A percentile compares a stretch with the other conserved stretches of the same genome.
Conservation (phyloP, 2,113 vertebrate species). For the Arizona elegans region DNA sequence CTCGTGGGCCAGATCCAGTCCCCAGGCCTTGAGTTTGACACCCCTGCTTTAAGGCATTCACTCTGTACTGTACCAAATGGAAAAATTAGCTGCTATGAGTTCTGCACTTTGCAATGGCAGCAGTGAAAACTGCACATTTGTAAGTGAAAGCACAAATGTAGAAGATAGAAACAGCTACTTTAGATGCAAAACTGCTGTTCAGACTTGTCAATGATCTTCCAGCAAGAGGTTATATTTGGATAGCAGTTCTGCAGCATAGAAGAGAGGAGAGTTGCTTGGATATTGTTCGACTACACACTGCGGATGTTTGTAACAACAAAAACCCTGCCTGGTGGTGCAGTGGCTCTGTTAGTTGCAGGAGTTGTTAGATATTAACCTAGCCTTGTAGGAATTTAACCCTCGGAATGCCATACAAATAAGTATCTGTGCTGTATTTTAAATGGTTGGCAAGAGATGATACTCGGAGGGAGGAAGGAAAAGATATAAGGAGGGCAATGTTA, state of each 20-base stretch:
- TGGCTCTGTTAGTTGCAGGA: constrained; percentile 10
- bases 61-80: neutral
- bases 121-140: constrained; percentile 14
- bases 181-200: constrained; percentile 20
- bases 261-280: constrained; percentile 8
- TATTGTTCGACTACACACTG: constrained; percentile 21
- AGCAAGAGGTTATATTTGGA: constrained; percentile 24
- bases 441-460: neutral
- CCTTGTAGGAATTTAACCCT: constrained; percentile 14
- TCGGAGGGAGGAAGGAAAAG: neutral
- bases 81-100: neutral
- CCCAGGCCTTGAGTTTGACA: too few relatives aligned
- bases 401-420: neutral
- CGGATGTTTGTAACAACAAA: constrained; percentile 10
- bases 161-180: constrained; percentile 33
- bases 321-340: neutral
- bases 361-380: neutral
- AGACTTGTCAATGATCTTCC: constrained; percentile 16
- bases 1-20: too few relatives aligned
- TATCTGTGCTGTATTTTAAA: neutral
- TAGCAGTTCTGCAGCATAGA: constrained; percentile 24
- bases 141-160: neutral
- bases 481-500: neutral
- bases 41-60: neutral
- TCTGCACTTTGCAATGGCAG: constrained; percentile 18